These are phyloP conservation scores for Tachycineta bicolor DNA, from an alignment of 2,113 vertebrate genomes.

Conservation along the genomic window DNA sequence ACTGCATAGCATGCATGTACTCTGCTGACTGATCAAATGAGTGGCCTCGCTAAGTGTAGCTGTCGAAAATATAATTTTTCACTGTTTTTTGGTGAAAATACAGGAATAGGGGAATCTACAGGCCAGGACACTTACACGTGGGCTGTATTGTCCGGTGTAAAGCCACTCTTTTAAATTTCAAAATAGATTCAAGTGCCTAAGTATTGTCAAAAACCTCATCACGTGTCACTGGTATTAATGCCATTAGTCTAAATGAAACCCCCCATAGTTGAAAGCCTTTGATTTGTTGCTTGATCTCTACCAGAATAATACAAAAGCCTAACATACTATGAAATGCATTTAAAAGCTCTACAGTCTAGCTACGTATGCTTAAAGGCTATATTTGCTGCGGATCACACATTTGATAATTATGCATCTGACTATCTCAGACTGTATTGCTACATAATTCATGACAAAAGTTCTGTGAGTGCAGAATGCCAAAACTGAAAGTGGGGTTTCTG, in stretches of 20 bases:
- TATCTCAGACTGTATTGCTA: not conserved
- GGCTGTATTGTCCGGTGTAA: not conserved
- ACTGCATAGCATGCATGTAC: not conserved
- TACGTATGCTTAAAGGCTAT: not conserved
- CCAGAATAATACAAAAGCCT: not conserved
- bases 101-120: not conserved
- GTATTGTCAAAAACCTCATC: not conserved
- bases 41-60: not conserved
- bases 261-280: not conserved
- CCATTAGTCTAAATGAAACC: not conserved
- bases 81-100: not conserved
- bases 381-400: not conserved
- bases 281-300: not conserved
- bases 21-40: slow-evolving; percentile 15
- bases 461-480: not conserved
- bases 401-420: not conserved
- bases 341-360: not conserved
- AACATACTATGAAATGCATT: not conserved
- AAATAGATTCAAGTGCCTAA: not conserved
- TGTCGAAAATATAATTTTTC: not conserved
- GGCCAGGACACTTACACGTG: not conserved
- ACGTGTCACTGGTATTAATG: not conserved
- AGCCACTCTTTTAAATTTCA: too few species aligned
- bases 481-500: not conserved
- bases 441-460: not conserved